A percentile compares a stretch with the other conserved stretches of the same genome.
Evolutionary conservation across 2,797 vertebrate species (phyloP).

Genomic region (Benthosema pterotum): DNA sequence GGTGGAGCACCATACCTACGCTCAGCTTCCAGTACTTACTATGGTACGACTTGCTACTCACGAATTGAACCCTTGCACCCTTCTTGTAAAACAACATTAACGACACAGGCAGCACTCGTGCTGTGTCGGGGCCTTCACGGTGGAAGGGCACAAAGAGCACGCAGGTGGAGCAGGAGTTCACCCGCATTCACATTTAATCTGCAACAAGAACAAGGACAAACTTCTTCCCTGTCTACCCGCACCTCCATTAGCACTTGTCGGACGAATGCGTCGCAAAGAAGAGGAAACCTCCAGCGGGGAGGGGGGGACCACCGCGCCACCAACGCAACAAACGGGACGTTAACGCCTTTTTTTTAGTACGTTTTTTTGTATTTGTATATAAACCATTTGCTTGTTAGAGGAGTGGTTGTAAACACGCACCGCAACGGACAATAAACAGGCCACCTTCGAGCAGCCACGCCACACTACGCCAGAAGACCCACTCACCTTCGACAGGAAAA

Average conservation of each 20-base stretch:
- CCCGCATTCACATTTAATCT: slow-evolving; percentile 46
- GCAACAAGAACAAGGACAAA: slow-evolving; percentile 30
- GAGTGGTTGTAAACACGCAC: background rate
- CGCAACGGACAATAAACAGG: background rate
- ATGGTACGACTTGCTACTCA: too few species aligned
- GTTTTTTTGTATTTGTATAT: slow-evolving; percentile 80
- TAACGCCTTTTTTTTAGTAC: slow-evolving; percentile 72
- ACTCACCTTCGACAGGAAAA: too few species aligned
- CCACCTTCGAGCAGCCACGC: background rate
- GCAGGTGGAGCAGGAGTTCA: slow-evolving; percentile 64
- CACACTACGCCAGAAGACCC: too few species aligned
- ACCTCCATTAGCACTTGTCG: slow-evolving; percentile 42
- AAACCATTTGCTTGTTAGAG: slow-evolving; percentile 70
- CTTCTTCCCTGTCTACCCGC: slow-evolving; percentile 41
- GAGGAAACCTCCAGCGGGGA: slow-evolving; percentile 42
- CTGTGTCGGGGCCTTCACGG: slow-evolving; percentile 13
- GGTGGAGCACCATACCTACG: too few species aligned
- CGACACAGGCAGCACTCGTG: too few species aligned
- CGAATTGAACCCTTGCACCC: too few species aligned
- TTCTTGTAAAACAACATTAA: too few species aligned
- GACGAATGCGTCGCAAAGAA: slow-evolving; percentile 59
- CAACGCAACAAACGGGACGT: slow-evolving; percentile 42
- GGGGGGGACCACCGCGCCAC: slow-evolving; percentile 30
- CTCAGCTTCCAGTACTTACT: too few species aligned
- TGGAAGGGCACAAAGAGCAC: slow-evolving; percentile 62